phyloP scores from a whole-genome alignment of 2,888 invertebrate genomes.

The Globia sparganii region DNA sequence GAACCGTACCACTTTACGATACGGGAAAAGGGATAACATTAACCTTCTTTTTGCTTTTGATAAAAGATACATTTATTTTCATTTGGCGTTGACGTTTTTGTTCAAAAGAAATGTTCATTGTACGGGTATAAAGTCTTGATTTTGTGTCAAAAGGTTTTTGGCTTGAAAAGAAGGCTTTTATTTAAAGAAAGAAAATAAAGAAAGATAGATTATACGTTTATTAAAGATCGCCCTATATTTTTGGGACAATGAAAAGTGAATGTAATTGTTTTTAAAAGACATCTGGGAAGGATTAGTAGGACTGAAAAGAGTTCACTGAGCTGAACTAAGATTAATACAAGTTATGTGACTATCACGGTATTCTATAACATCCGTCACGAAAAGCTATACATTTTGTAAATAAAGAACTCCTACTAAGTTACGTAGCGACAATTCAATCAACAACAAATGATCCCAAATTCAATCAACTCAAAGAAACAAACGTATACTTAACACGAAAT shows the following conservation, averaged over 20 bases:
- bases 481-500: too few relatives aligned
- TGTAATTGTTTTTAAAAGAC: background rate
- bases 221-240: background rate
- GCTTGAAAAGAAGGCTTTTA: constrained; percentile 14
- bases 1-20: constrained; percentile 48
- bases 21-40: constrained; percentile 48
- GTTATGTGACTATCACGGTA: too few relatives aligned
- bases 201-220: background rate
- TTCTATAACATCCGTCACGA: too few relatives aligned
- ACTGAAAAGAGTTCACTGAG: background rate
- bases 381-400: too few relatives aligned
- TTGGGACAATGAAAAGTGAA: background rate
- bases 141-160: constrained; percentile 16
- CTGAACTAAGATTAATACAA: background rate
- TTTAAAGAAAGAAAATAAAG: background rate
- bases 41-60: constrained; percentile 41
- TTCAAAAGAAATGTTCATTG: constrained; percentile 49
- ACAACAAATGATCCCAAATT: too few relatives aligned
- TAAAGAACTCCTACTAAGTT: too few relatives aligned
- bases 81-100: constrained; percentile 37
- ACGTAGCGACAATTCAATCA: too few relatives aligned
- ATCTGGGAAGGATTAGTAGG: too few relatives aligned
- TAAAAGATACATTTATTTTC: constrained; percentile 56
- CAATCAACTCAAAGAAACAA: too few relatives aligned
- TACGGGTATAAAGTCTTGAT: constrained; percentile 27